These are phyloP conservation scores for Pseudotriccus pelzelni DNA, from an alignment of 2,797 vertebrate species.

Conservation along the genomic window DNA sequence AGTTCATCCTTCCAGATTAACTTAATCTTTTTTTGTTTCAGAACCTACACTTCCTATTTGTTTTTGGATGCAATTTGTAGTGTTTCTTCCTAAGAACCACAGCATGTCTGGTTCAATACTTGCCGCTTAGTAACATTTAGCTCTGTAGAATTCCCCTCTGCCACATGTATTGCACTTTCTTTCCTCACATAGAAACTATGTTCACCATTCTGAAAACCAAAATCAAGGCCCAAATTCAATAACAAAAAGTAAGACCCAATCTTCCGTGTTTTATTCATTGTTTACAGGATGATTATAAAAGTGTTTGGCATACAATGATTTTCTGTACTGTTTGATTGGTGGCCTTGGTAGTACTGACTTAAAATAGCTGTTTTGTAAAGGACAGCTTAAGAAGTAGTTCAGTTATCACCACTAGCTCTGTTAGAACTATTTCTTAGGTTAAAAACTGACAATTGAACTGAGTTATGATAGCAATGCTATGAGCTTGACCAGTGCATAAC, in stretches of 20 bases:
- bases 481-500: background rate
- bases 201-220: background rate
- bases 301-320: background rate
- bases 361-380: background rate
- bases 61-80: background rate
- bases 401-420: background rate
- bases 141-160: background rate
- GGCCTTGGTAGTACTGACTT: background rate
- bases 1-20: background rate
- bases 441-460: background rate
- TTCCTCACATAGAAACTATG: background rate
- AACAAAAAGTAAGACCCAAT: background rate
- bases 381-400: background rate
- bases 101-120: background rate
- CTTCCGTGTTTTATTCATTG: background rate
- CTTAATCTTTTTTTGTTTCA: background rate
- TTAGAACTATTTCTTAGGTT: background rate
- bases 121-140: background rate
- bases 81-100: background rate
- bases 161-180: background rate
- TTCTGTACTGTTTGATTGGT: background rate
- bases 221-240: background rate
- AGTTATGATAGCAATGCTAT: background rate
- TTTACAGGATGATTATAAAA: background rate
- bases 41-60: background rate